Evolutionary conservation across 2,797 vertebrate genomes (phyloP), one percentile per base, ranked within the genome.

Genomic region (Falco biarmicus): DNA sequence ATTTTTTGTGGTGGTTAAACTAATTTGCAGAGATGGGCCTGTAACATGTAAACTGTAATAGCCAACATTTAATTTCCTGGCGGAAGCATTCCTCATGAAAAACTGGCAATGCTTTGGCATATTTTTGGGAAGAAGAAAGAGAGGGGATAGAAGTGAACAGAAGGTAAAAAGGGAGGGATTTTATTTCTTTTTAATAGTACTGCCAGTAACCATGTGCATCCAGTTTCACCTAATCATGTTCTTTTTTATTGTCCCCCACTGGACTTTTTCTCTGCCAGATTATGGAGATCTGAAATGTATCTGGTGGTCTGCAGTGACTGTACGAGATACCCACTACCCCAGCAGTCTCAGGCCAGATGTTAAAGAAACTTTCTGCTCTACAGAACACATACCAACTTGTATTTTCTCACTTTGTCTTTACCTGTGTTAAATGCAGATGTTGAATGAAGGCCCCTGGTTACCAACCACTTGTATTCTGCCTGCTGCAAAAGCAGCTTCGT

Each of bases 71-170:
- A 15, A 70, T 87, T 87, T 94, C 64, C 50, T 61, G 15, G 19
- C 77, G n/a, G 68, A 93, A 96, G 84, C 13, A 70, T 68, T 84
- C 90, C 70, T 87, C 19, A 34, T 54, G 32, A 71, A 84, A 94
- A 84, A 17, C 50, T 89, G 51, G 39, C 32, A 81, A 32, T 19
- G 21, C 11, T 87, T 70, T 77, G 71, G 39, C 84, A 84, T 50
- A 48, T 87, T 84, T 70, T 77, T 61, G 89, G 63, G 80, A 85
- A 69, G 41, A 79, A 17, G 32, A 47, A 0, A 0, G 25, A 91
- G 48, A 5, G 19, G 13, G 21, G 7, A 75, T 75, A 17, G 15
- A 87, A 78, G 8, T 5, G 13, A 92, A 51, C 47, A 91, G 45
- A 91, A 89, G 71, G 47, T 53, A 71, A 71, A 84, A 89, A 73